Evolutionary conservation across 2,888 invertebrate genomes (phyloP), one percentile per base, ranked within the genome.

Genomic region (Willowsia nigromaculata): DNA sequence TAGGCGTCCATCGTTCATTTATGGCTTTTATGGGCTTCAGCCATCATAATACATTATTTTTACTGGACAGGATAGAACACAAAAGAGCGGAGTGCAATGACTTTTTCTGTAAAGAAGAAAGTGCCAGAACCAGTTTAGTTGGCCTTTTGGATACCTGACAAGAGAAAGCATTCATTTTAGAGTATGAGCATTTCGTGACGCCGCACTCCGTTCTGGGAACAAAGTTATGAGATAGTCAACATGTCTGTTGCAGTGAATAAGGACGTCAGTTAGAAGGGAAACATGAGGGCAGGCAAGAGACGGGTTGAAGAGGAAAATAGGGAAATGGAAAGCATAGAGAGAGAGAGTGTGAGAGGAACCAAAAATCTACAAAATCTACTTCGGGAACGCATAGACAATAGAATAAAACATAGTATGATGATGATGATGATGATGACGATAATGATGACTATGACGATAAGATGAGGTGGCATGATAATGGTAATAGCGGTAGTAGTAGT

Each of bases 211-310:
- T 27, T 59, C 18, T 59, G 68, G 40, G 22, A 25, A 47, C 47
- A 47, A 74, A 74, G 74, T 74, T 74, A 74, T 74, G 74, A 74
- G 47, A 74, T 47, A 74, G 74, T 74, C 74, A 74, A 74, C 47
- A 74, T 74, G 74, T 74, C 74, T n/a, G 47, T 27, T 25, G 25
- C 74, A 74, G 74, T 74, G 74, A 74, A 74, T 74, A 47, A 74
- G 74, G 27, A 74, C 74, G 74, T 74, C 74, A 74, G 47, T 74
- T 47, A 27, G 11, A 74, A 25, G 27, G 47, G 74, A 47, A 74
- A 74, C 47, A 74, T 37, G 22, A 47, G 33, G 74, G 37, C 40
- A 71, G 22, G 68, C n/a, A 22, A 11, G 13, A 18, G 33, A 68
- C 56, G 27, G n/a, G 62, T 65, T 15, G 15, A 30, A 18, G 1